Base-by-base conservation (phyloP, 2,888 invertebrate species). In the Papilio gigon region DNA sequence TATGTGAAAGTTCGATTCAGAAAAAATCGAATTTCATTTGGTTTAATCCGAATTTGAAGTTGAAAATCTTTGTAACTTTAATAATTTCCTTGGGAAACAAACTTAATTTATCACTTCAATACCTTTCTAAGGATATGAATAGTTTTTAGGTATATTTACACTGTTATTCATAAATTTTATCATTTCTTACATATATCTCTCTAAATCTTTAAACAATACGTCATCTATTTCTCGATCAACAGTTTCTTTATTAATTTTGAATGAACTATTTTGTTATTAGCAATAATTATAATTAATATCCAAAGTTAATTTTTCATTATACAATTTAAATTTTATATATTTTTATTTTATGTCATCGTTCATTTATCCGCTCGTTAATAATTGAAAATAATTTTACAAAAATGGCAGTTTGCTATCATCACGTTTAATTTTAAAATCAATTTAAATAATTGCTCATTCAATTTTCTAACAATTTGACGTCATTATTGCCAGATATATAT, bases 51-150 rank as follows among this genome's bases (percentile, higher is more conserved):
- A 47, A 22, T 47, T 47, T 22, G 12, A 22, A 22, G 22, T 47
- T 47, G 22, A 47, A 47, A 47, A 47, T 22, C 12, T 22, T 12
- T 47, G 79, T 88, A 87, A 88, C 85, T 88, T 87, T 87, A 85
- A 79, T 85, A 87, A 87, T 89, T 90, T 90, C 90, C 90, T 88
- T 89, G 82, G 90, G 90, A 90, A 91, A 89, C 83, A 86, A 87
- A 86, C 80, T 80, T 80, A 75, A 74, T 71, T 78, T 89, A 89
- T 91, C 89, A 90, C 89, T 87, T 89, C 78, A 86, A 86, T 90
- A 88, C 76, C 80, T 80, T 78, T 84, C 90, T 91, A 92, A 86
- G 60, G 91, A 92, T 92, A 92, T 92, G 91, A 92, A 88, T 88
- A 89, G 83, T 82, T 86, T 62, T 87, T 83, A 80, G 71, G 80